phyloP scores from a whole-genome alignment of 2,888 invertebrate genomes.

The Fissipunctia ypsillon region DNA sequence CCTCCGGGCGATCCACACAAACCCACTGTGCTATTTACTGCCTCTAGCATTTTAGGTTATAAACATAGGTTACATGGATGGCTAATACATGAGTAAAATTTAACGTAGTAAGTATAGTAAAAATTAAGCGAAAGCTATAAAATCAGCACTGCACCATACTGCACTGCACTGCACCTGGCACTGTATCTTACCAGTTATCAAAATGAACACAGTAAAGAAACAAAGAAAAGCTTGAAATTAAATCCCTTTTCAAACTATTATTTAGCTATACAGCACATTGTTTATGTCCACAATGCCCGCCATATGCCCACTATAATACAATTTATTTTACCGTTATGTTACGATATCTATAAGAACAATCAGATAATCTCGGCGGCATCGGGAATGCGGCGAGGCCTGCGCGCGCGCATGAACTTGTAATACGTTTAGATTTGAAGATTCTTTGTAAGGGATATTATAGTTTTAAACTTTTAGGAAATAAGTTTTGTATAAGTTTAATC shows the following conservation, averaged over 20 bases:
- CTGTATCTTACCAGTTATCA: too few relatives aligned
- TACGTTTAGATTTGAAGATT: constrained; percentile 52
- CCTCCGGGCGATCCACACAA: too few relatives aligned
- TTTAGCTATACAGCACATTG: constrained; percentile 19
- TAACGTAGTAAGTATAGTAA: too few relatives aligned
- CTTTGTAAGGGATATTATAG: constrained; percentile 1
- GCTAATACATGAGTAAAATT: too few relatives aligned
- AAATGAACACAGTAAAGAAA: too few relatives aligned
- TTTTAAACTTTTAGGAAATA: not conserved
- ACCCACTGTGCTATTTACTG: too few relatives aligned
- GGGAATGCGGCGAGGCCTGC: constrained; percentile 56
- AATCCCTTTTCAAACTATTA: constrained; percentile 6
- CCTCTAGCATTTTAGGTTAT: too few relatives aligned
- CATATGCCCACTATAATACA: constrained; percentile 57
- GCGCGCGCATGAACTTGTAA: constrained; percentile 50
- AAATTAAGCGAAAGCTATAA: too few relatives aligned
- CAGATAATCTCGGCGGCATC: constrained; percentile 64
- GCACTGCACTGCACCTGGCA: too few relatives aligned
- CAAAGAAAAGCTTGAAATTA: not conserved
- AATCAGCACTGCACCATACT: too few relatives aligned
- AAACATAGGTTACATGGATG: too few relatives aligned
- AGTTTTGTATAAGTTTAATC: not conserved
- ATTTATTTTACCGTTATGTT: constrained; percentile 66
- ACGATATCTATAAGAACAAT: constrained; percentile 64
- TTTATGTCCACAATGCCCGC: constrained; percentile 44